These are phyloP conservation scores for Nomada lathburiana DNA, from an alignment of 2,888 invertebrate species.

Conservation along the genomic window DNA sequence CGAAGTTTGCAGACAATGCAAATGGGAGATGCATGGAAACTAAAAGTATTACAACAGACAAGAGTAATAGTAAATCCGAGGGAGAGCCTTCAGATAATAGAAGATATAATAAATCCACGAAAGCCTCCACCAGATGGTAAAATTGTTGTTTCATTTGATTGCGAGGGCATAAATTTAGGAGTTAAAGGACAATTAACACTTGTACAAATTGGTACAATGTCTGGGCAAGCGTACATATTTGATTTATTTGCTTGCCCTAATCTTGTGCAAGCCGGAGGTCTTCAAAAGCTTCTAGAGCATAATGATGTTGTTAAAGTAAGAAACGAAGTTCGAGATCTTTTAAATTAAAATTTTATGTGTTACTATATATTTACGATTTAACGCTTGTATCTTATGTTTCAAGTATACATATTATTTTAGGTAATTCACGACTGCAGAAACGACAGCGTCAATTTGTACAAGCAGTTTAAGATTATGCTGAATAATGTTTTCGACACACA, in stretches of 20 bases:
- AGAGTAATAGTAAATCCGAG: conserved; percentile 92
- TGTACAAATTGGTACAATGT: conserved; percentile 93
- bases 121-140: conserved; percentile 79
- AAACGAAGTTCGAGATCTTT: conserved; percentile 1
- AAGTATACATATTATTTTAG: conserved; percentile 81
- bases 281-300: conserved; percentile 92
- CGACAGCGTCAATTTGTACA: conserved; percentile 94
- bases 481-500: conserved; percentile 96
- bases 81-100: conserved; percentile 91
- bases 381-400: conserved; percentile 13
- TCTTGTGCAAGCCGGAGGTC: conserved; percentile 91
- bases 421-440: conserved; percentile 97
- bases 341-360: not conserved
- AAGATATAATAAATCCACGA: conserved; percentile 88
- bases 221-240: conserved; percentile 94
- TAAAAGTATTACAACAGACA: conserved; percentile 92
- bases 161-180: conserved; percentile 97
- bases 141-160: conserved; percentile 92
- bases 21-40: conserved; percentile 91
- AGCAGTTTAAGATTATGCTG: conserved; percentile 93
- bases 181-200: conserved; percentile 94
- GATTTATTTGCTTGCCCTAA: conserved; percentile 94
- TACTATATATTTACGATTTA: conserved; percentile 5
- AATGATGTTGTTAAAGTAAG: conserved; percentile 91
- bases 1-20: conserved; percentile 82